These are phyloP conservation scores for Laupala kohalensis DNA, from an alignment of 1,140 invertebrate species.

Conservation along the genomic window DNA sequence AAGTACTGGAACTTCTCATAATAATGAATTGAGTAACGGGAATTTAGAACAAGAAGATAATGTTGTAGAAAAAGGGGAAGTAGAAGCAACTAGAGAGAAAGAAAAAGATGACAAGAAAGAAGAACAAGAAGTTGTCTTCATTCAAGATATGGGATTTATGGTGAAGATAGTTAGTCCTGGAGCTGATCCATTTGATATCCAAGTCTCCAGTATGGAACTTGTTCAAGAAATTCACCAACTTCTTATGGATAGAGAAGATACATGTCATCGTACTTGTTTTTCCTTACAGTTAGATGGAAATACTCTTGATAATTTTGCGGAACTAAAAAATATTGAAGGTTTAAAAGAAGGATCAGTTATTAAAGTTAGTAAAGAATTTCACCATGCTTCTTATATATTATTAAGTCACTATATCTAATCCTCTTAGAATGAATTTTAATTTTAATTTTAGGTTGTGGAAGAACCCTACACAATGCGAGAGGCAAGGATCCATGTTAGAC, in stretches of 20 bases:
- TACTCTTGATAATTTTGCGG: slow-evolving; percentile 93
- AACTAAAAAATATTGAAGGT: slow-evolving; percentile 91
- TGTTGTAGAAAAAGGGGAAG: slow-evolving; percentile 35
- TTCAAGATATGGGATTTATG: slow-evolving; percentile 87
- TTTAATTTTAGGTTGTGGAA: slow-evolving; percentile 50
- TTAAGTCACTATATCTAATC: too few species aligned
- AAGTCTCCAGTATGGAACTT: slow-evolving; percentile 94
- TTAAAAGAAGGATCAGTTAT: slow-evolving; percentile 90
- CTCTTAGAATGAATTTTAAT: too few species aligned
- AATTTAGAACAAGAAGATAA: slow-evolving; percentile 21
- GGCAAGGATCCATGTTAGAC: slow-evolving; percentile 91
- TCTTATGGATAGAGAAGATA: slow-evolving; percentile 94
- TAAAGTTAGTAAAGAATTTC: slow-evolving; percentile 50
- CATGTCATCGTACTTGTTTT: slow-evolving; percentile 95
- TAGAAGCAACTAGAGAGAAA: slow-evolving; percentile 32
- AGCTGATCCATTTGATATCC: slow-evolving; percentile 80
- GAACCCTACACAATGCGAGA: slow-evolving; percentile 97
- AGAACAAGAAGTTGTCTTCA: slow-evolving; percentile 72
- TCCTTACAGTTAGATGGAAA: slow-evolving; percentile 87
- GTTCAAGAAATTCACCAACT: slow-evolving; percentile 98
- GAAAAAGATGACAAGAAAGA: slow-evolving; percentile 40
- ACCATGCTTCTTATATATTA: too few species aligned
- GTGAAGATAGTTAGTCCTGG: slow-evolving; percentile 84
- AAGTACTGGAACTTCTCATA: neutral
- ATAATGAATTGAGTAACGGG: neutral